These are phyloP conservation scores for Hydractinia echinata DNA, from an alignment of 30 jellyfish, hydroid and myxozoan genomes.

Conservation along the genomic window DNA sequence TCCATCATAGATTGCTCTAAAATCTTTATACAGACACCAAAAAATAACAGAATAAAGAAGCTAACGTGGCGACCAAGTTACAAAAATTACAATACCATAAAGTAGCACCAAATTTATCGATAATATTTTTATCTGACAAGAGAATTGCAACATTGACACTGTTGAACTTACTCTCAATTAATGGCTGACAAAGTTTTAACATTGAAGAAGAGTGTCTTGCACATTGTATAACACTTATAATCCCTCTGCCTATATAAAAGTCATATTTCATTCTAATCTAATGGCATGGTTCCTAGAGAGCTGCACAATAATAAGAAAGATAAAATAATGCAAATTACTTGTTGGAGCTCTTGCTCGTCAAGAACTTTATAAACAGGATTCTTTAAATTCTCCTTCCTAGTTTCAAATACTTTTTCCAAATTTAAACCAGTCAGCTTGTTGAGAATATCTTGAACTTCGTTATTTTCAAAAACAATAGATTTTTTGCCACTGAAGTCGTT, in stretches of 20 bases:
- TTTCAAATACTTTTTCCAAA: constrained; percentile 47
- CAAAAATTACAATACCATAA: constrained; percentile 41
- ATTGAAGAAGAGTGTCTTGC: constrained; percentile 31
- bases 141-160: background rate
- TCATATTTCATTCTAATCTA: no score
- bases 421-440: constrained; percentile 47
- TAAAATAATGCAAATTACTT: constrained; percentile 20
- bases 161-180: constrained; percentile 13
- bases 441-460: constrained; percentile 51
- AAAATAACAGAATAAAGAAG: background rate
- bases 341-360: constrained; percentile 50
- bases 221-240: background rate
- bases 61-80: constrained; percentile 31
- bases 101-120: constrained; percentile 23
- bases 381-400: constrained; percentile 54
- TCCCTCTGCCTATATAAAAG: no score
- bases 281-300: background rate
- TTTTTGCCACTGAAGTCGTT: constrained; percentile 56
- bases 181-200: constrained; percentile 40
- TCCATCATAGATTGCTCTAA: constrained; percentile 39
- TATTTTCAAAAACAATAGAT: constrained; percentile 28
- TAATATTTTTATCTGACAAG: constrained; percentile 30
- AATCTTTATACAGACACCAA: constrained; percentile 35
- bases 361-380: constrained; percentile 62
- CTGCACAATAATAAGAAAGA: background rate